Evolutionary conservation across 2,797 vertebrate genomes (phyloP).

Genomic region (Remorina albescens): DNA sequence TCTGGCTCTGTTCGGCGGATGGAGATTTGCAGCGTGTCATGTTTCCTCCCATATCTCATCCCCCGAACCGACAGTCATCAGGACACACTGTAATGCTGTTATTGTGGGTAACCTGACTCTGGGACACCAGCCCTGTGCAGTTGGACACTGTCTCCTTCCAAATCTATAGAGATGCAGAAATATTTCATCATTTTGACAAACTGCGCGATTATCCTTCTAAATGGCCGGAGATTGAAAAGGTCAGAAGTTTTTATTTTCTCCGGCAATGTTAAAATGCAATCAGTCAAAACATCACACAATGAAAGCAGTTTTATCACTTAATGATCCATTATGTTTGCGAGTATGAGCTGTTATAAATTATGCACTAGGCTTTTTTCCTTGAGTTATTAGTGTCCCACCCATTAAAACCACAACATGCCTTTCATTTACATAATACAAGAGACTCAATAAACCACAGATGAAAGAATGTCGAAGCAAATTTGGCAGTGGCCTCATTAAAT

Average conservation of each 20-base stretch:
- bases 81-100: constrained; percentile 6
- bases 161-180: constrained; percentile 1
- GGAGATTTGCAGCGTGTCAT: constrained; percentile 43
- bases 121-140: neutral
- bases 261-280: constrained; percentile 15
- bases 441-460: constrained; percentile 43
- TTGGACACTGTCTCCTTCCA: constrained; percentile 6
- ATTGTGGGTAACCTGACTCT: constrained; percentile 54
- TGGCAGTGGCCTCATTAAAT: neutral
- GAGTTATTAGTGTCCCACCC: constrained; percentile 32
- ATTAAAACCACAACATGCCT: constrained; percentile 52
- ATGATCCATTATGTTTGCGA: constrained; percentile 1
- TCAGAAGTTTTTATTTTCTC: neutral
- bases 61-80: constrained; percentile 15
- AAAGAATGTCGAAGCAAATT: constrained; percentile 3
- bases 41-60: constrained; percentile 61
- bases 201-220: neutral
- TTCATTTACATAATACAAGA: constrained; percentile 43
- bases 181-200: neutral
- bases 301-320: constrained; percentile 8
- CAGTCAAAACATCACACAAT: constrained; percentile 12
- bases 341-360: constrained; percentile 41
- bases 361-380: constrained; percentile 22
- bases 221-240: neutral
- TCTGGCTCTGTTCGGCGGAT: constrained; percentile 25